Base-by-base conservation (phyloP, 2,888 invertebrate species). In the Melieria picta region DNA sequence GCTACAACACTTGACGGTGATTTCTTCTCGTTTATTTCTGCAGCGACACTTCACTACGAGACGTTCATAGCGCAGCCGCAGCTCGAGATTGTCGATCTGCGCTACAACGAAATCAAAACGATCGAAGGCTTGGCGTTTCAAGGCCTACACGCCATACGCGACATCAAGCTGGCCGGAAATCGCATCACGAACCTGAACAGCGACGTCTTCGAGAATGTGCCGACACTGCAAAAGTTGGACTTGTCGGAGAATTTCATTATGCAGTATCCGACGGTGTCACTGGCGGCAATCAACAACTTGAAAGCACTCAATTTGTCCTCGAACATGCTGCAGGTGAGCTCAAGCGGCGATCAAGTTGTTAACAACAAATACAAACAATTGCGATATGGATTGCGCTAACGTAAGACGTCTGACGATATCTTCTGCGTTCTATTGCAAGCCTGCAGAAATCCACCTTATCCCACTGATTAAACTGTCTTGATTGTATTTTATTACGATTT, bases 171-270 rank as follows among this genome's bases (percentile, higher is more conserved):
- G 64, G 91, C 93, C 3, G 91, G 92, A 76, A 97, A 97, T 87
- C 90, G 93, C 76, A 89, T 96, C 13, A 90, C 91, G 7, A 91
- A 92, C 79, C 91, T 96, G 81, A 95, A 95, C 85, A 94, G 94
- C 84, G 94, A 95, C 82, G 92, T 94, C 67, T 94, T 96, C 65
- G 84, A 86, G 88, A 92, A 94, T 68, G 90, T 94, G 5, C 90
- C 91, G 71, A 92, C 92, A 79, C 88, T 97, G 74, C 91, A 93
- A 79, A 92, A 91, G 78, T 88, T 98, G 76, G 95, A 96, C 84
- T 88, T 98, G 45, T 94, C 95, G 0, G 92, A 93, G 81, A 97
- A 97, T 88, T 95, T 94, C 83, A 91, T 97, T 69, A 89, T 89
- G 1, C 93, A 93, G 83, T 94, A 95, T 82, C 96, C 96, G 4